These are phyloP conservation scores for Drosophila elegans DNA, from an alignment of 1,140 invertebrate species.

Conservation along the genomic window DNA sequence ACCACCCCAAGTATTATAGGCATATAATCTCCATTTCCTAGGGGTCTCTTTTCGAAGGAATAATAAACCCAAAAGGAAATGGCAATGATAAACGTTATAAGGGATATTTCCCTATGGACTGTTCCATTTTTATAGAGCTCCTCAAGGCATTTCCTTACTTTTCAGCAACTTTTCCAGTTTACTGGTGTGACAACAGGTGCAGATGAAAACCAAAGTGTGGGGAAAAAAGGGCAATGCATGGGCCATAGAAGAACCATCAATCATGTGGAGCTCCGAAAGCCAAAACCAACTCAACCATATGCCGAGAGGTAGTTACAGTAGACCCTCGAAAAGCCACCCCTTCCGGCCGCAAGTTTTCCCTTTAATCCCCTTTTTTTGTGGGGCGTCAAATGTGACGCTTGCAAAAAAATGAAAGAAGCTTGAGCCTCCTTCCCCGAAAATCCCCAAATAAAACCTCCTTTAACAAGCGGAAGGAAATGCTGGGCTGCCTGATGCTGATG, in stretches of 20 bases:
- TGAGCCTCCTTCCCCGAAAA: slow-evolving; percentile 10
- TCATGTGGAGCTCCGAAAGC: slow-evolving; percentile 48
- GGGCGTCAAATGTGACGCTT: slow-evolving; percentile 62
- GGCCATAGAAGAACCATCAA: slow-evolving; percentile 58
- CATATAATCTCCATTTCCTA: slow-evolving; percentile 26
- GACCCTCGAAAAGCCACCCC: slow-evolving; percentile 43
- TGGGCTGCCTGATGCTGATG: slow-evolving; percentile 54
- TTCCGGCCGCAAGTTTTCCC: slow-evolving; percentile 16
- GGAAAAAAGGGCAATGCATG: slow-evolving; percentile 16
- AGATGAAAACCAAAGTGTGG: slow-evolving; percentile 10
- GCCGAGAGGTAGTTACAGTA: slow-evolving; percentile 53
- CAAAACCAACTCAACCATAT: slow-evolving; percentile 54
- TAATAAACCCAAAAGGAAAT: slow-evolving; percentile 34
- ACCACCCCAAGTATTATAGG: slow-evolving; percentile 1
- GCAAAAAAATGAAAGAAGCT: slow-evolving; percentile 9
- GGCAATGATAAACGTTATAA: slow-evolving; percentile 32
- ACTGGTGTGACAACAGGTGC: slow-evolving; percentile 64
- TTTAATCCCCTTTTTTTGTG: background rate
- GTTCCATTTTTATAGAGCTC: slow-evolving; percentile 40
- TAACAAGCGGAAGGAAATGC: slow-evolving; percentile 65
- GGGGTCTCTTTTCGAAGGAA: slow-evolving; percentile 10
- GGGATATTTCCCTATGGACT: slow-evolving; percentile 41
- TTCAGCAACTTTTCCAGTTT: slow-evolving; percentile 39
- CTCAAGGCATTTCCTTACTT: slow-evolving; percentile 10
- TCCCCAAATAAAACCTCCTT: slow-evolving; percentile 18